phyloP scores from a whole-genome alignment of 2,888 invertebrate genomes.

The Anthoptus insignis region DNA sequence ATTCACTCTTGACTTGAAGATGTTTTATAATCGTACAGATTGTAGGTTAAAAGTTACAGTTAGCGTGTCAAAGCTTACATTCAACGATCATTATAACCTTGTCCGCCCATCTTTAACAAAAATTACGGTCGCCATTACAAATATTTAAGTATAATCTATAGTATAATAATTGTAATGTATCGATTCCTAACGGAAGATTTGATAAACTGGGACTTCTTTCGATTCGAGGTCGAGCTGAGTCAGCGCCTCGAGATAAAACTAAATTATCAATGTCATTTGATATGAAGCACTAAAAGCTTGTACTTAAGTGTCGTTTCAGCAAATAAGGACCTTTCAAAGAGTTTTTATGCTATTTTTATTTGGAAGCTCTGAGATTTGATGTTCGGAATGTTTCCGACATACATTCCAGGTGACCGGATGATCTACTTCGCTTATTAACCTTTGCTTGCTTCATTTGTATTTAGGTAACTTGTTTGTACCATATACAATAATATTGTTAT shows the following conservation, averaged over 20 bases:
- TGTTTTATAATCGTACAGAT: no score
- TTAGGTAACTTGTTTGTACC: no score
- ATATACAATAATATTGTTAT: no score
- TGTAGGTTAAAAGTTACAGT: no score
- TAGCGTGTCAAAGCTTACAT: neutral
- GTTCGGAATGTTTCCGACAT: constrained; percentile 12
- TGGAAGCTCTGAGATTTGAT: constrained; percentile 12
- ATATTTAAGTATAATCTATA: constrained; percentile 15
- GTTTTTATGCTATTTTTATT: constrained; percentile 22
- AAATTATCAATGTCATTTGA: constrained; percentile 21
- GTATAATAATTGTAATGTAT: constrained; percentile 15
- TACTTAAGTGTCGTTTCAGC: constrained; percentile 24
- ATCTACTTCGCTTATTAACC: no score
- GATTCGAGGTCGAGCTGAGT: constrained; percentile 24
- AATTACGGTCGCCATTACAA: neutral
- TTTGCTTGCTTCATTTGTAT: no score
- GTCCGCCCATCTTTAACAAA: neutral
- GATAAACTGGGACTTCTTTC: constrained; percentile 14
- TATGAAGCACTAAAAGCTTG: constrained; percentile 14
- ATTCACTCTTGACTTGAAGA: no score
- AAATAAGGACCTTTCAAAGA: constrained; percentile 17
- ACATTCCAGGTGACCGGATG: constrained; percentile 18
- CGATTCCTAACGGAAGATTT: constrained; percentile 21
- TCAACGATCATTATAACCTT: neutral
- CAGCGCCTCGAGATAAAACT: constrained; percentile 22